Conservation (phyloP, 2,888 invertebrate genomes). For the Alloscopus bannaensis region DNA sequence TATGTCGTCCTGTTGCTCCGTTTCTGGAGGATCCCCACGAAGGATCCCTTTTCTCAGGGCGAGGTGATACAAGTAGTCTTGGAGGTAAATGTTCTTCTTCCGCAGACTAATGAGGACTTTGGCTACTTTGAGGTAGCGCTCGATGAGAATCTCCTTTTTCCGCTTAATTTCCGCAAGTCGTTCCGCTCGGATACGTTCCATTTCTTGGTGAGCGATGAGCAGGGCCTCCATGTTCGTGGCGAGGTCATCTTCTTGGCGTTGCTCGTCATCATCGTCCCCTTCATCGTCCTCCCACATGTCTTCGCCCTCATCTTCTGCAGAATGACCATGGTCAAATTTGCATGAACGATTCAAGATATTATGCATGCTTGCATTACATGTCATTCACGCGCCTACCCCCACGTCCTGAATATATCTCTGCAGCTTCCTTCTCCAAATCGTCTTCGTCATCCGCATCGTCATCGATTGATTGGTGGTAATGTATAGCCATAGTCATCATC, state of each 20-base stretch:
- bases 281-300: conserved; percentile 42
- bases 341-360: neutral
- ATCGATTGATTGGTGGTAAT: neutral
- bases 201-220: conserved; percentile 20
- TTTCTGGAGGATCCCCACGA: conserved; percentile 28
- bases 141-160: conserved; percentile 35
- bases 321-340: too few relatives aligned
- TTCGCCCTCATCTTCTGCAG: conserved; percentile 25
- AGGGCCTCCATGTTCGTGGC: conserved; percentile 21
- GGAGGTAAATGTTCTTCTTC: conserved; percentile 51
- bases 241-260: conserved; percentile 14
- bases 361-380: neutral
- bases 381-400: neutral
- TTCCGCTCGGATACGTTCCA: conserved; percentile 12
- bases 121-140: conserved; percentile 33
- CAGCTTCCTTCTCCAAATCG: conserved; percentile 14
- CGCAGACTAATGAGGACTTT: conserved; percentile 37
- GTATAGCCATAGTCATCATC: neutral
- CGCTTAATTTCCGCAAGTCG: conserved; percentile 27
- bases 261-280: conserved; percentile 17
- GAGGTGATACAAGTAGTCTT: conserved; percentile 51
- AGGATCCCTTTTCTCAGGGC: conserved; percentile 40
- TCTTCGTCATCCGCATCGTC: conserved; percentile 17
- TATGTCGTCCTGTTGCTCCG: neutral
- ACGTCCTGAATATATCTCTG: neutral